Percentiles rank a stretch among this genome's conserved stretches.
Evolutionary conservation across 1,140 invertebrate genomes (phyloP).

Genomic region (Achroia grisella): DNA sequence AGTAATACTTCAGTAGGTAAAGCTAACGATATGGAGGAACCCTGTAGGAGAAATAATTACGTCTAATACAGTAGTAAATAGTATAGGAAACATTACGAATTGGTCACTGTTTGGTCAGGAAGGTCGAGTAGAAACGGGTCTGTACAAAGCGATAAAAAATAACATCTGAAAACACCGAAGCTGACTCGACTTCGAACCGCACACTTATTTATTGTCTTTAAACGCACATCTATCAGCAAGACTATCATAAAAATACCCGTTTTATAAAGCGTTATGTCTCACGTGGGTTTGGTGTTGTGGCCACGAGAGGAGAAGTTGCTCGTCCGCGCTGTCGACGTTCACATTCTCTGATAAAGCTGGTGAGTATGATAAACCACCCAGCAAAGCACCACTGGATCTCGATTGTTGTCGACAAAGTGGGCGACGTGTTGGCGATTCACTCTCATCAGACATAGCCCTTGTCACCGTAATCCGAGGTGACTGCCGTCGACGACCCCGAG

Average conservation of each 20-base stretch:
- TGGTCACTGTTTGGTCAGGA: slow-evolving; percentile 58
- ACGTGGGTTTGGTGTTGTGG: slow-evolving; percentile 39
- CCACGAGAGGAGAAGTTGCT: slow-evolving; percentile 73
- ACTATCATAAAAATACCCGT: slow-evolving; percentile 40
- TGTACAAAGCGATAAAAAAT: slow-evolving; percentile 41
- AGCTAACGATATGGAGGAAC: slow-evolving; percentile 72
- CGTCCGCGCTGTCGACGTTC: slow-evolving; percentile 52
- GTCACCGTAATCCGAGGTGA: slow-evolving; percentile 82
- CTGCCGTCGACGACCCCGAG: slow-evolving; percentile 54
- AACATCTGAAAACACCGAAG: slow-evolving; percentile 36
- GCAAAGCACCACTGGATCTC: slow-evolving; percentile 72
- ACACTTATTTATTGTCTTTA: slow-evolving; percentile 43
- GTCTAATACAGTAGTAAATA: slow-evolving; percentile 49
- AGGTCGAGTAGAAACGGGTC: slow-evolving; percentile 35
- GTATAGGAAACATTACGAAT: slow-evolving; percentile 49
- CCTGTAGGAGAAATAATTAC: slow-evolving; percentile 64
- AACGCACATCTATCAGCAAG: slow-evolving; percentile 17
- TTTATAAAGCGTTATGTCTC: slow-evolving; percentile 53
- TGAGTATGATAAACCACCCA: slow-evolving; percentile 68
- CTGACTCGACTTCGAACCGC: slow-evolving; percentile 39
- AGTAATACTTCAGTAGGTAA: slow-evolving; percentile 63
- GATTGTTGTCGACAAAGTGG: slow-evolving; percentile 72
- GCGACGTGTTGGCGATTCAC: slow-evolving; percentile 70
- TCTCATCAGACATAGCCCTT: slow-evolving; percentile 81
- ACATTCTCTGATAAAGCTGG: slow-evolving; percentile 65